Conservation (phyloP, 2,888 invertebrate species). For the Junonia oenone region DNA sequence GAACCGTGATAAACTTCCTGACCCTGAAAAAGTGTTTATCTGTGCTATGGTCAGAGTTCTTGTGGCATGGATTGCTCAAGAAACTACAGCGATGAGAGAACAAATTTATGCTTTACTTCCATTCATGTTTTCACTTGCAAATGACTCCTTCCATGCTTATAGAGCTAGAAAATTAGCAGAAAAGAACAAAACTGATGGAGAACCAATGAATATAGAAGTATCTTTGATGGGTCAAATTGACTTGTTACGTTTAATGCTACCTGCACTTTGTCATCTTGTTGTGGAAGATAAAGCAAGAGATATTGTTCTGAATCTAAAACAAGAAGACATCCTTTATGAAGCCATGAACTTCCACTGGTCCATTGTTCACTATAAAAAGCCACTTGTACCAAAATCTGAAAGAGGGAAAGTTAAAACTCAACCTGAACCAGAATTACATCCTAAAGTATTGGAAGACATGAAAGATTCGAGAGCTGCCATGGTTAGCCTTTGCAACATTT, state of each 20-base stretch:
- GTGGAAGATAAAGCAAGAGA: conserved; percentile 93
- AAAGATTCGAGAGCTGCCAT: conserved; percentile 91
- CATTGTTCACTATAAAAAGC: conserved; percentile 91
- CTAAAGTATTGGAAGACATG: conserved; percentile 88
- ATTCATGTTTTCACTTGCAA: conserved; percentile 87
- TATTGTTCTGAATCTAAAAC: conserved; percentile 86
- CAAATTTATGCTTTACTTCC: conserved; percentile 90
- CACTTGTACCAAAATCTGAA: conserved; percentile 89
- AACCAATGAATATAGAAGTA: conserved; percentile 64
- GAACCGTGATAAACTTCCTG: conserved; percentile 83
- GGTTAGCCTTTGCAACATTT: conserved; percentile 92
- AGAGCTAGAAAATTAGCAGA: conserved; percentile 84
- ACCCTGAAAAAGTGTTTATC: conserved; percentile 87
- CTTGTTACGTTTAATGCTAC: conserved; percentile 89
- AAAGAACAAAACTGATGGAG: conserved; percentile 81
- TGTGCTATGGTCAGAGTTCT: conserved; percentile 91
- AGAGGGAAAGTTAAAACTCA: conserved; percentile 86
- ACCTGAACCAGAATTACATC: conserved; percentile 87
- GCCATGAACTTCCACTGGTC: conserved; percentile 91
- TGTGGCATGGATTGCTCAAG: conserved; percentile 94
- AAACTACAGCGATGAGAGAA: conserved; percentile 91
- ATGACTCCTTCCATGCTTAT: conserved; percentile 89
- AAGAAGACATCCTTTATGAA: conserved; percentile 90
- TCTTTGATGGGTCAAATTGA: conserved; percentile 82
- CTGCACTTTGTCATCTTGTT: conserved; percentile 93